phyloP scores from a whole-genome alignment of 2,113 vertebrate species.

The Coptodon bakossiorum region DNA sequence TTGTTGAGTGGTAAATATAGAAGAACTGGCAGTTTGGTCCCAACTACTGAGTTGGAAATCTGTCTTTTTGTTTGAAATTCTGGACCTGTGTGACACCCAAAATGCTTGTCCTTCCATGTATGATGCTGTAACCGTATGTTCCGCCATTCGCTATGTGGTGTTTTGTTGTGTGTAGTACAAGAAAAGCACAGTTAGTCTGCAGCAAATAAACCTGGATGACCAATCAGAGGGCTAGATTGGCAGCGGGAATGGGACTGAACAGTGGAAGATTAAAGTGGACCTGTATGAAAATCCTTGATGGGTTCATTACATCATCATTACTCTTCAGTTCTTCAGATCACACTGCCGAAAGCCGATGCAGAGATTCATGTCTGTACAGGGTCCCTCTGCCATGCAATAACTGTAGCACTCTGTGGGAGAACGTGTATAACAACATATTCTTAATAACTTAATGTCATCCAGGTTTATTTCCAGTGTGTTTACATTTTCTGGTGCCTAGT shows the following conservation, averaged over 20 bases:
- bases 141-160: constrained; percentile 76
- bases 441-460: constrained; percentile 65
- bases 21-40: neutral
- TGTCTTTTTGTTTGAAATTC: neutral
- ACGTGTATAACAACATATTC: neutral
- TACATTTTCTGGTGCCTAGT: constrained; percentile 98
- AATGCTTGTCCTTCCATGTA: neutral
- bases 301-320: neutral
- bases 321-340: constrained; percentile 6
- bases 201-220: constrained; percentile 86
- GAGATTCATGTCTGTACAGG: constrained; percentile 24
- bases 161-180: constrained; percentile 81
- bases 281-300: constrained; percentile 33
- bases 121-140: constrained; percentile 23
- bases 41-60: neutral
- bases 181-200: constrained; percentile 76
- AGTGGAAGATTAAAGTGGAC: neutral
- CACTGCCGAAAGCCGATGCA: neutral
- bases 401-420: constrained; percentile 17
- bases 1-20: neutral
- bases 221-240: neutral
- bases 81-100: neutral
- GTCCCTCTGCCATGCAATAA: constrained; percentile 55
- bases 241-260: neutral
- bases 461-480: constrained; percentile 91